Conservation (phyloP, 2,888 invertebrate genomes). For the Euzophera pinguis region DNA sequence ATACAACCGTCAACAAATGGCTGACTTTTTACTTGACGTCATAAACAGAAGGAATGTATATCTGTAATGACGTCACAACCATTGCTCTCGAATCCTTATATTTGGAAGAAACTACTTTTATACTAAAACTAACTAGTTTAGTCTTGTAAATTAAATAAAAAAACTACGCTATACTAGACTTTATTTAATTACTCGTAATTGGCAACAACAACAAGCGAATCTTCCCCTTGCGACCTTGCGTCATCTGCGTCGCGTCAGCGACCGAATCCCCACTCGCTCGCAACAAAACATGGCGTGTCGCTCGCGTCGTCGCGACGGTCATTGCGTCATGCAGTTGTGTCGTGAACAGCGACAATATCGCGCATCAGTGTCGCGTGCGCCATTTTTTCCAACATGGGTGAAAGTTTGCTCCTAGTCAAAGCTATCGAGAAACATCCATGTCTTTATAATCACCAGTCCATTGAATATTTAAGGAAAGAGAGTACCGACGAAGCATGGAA, state of each 20-base stretch:
- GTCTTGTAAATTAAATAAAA: too few species aligned
- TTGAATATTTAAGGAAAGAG: conserved; percentile 41
- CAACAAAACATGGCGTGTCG: conserved; percentile 4
- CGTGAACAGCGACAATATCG: conserved; percentile 21
- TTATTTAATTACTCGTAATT: too few species aligned
- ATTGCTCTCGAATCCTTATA: too few species aligned
- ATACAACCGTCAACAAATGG: too few species aligned
- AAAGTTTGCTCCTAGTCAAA: conserved; percentile 36
- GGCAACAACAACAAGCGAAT: too few species aligned
- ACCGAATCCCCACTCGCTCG: conserved; percentile 23
- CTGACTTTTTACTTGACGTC: too few species aligned
- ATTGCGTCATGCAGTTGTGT: conserved; percentile 20
- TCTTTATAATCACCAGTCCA: conserved; percentile 35
- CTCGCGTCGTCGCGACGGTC: background rate
- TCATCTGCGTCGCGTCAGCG: conserved; percentile 31
- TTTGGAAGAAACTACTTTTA: too few species aligned
- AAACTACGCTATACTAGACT: too few species aligned
- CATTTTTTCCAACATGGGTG: conserved; percentile 27
- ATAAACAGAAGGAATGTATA: too few species aligned
- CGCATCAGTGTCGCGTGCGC: conserved; percentile 12
- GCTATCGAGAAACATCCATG: conserved; percentile 38
- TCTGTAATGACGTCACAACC: too few species aligned
- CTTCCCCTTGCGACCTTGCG: conserved; percentile 19
- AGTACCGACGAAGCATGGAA: conserved; percentile 39
- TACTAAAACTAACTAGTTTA: too few species aligned